These are phyloP conservation scores for Styela plicata DNA, from an alignment of 23 tunicate genomes.

Conservation along the genomic window DNA sequence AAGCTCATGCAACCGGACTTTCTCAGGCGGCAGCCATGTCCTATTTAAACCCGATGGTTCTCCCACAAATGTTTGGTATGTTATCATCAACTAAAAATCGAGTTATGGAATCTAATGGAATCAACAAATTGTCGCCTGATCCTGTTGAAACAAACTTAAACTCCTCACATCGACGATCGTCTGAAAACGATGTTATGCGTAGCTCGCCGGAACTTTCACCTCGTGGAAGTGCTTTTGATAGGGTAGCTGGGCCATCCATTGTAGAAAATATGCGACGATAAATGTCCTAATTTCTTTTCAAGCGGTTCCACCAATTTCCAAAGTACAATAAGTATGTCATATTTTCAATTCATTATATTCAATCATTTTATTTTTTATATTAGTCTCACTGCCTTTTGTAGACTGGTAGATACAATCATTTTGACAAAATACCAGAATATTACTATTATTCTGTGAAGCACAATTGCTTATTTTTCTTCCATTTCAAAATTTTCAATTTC, in stretches of 20 bases:
- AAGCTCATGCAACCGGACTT: not conserved
- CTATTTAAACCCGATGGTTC: not conserved
- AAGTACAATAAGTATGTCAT: not conserved
- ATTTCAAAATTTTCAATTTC: too few species aligned
- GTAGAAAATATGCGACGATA: too few species aligned
- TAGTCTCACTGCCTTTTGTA: not conserved
- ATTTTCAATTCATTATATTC: not conserved
- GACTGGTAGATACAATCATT: not conserved
- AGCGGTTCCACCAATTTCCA: not conserved
- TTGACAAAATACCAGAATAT: not conserved
- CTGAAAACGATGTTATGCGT: not conserved
- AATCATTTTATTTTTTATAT: not conserved
- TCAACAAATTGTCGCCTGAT: not conserved
- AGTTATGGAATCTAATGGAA: not conserved
- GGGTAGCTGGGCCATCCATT: not conserved
- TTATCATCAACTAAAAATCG: not conserved
- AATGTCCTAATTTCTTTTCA: too few species aligned
- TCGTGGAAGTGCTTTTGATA: not conserved
- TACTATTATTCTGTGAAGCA: not conserved
- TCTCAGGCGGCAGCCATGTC: slow-evolving; percentile 11
- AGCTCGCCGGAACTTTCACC: not conserved
- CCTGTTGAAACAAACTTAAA: not conserved
- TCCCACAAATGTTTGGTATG: slow-evolving; percentile 6
- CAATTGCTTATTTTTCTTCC: not conserved
- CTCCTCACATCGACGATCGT: not conserved